Conservation (phyloP, 2,113 vertebrate species). For the Ardeotis arabs region DNA sequence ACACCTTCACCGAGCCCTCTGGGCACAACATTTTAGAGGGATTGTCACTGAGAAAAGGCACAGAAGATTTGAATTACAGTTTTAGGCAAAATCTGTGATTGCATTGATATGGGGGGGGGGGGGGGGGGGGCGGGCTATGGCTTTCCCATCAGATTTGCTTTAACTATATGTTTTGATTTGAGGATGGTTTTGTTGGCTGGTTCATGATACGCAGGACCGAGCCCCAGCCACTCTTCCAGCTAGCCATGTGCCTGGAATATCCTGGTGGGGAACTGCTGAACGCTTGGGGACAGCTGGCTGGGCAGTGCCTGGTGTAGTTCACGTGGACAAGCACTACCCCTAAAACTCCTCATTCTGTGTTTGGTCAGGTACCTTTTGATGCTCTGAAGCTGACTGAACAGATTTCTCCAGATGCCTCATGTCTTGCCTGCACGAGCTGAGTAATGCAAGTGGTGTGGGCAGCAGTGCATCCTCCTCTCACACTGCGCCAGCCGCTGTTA, state of each 20-base stretch:
- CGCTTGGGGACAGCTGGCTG: not conserved
- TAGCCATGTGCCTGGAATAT: not conserved
- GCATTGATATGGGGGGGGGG: not conserved
- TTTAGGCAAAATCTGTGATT: not conserved
- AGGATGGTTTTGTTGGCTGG: not conserved
- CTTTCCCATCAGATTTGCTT: not conserved
- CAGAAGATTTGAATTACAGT: not conserved
- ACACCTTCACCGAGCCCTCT: not conserved
- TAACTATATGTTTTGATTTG: not conserved
- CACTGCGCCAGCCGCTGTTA: accelerated
- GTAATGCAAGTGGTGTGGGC: not conserved
- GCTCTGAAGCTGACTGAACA: not conserved
- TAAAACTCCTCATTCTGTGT: not conserved
- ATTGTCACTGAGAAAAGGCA: not conserved
- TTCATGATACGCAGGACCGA: not conserved
- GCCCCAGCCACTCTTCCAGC: accelerated
- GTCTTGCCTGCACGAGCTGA: not conserved
- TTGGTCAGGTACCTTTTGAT: not conserved
- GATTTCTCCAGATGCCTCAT: not conserved
- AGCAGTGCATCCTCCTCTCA: not conserved
- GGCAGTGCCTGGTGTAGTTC: accelerated
- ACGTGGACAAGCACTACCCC: not conserved
- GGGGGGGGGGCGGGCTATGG: too few relatives aligned
- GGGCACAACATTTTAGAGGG: not conserved
- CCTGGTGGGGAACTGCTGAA: accelerated